Conservation (phyloP, 2,797 vertebrate species). For the Hypotaenidia okinawae region DNA sequence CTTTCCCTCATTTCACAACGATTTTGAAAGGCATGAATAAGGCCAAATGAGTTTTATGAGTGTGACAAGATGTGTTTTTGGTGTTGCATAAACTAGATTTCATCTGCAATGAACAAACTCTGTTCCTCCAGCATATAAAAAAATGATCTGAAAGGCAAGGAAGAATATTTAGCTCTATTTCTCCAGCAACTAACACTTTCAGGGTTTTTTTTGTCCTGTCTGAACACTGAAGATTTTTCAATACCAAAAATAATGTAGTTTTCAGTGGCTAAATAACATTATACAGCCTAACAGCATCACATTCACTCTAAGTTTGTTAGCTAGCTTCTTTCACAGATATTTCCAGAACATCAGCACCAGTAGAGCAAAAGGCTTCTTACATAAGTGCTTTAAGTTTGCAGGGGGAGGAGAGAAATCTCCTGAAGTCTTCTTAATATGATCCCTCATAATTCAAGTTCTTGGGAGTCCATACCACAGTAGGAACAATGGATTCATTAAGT, state of each 20-base stretch:
- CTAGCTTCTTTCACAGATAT: neutral
- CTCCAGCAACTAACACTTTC: neutral
- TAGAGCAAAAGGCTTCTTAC: slow-evolving; percentile 11
- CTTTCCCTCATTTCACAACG: neutral
- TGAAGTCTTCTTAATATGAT: slow-evolving; percentile 38
- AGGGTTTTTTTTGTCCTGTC: neutral
- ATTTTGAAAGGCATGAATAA: slow-evolving; percentile 25
- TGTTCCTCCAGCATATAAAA: neutral
- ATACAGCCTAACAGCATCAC: neutral
- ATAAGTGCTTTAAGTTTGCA: neutral
- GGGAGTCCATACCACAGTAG: slow-evolving; percentile 14
- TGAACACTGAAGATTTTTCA: neutral
- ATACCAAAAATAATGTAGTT: neutral
- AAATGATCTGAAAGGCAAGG: neutral
- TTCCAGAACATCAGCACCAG: slow-evolving; percentile 17
- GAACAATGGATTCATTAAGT: neutral
- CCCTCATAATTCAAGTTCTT: slow-evolving; percentile 22
- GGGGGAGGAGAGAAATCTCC: neutral
- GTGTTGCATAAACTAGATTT: neutral
- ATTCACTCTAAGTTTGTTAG: neutral
- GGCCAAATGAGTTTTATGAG: slow-evolving; percentile 3
- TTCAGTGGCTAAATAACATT: neutral
- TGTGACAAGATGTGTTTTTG: neutral
- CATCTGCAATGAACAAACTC: neutral
- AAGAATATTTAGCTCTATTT: neutral